phyloP scores from a whole-genome alignment of 2,888 invertebrate species.

The Tachina lurida region DNA sequence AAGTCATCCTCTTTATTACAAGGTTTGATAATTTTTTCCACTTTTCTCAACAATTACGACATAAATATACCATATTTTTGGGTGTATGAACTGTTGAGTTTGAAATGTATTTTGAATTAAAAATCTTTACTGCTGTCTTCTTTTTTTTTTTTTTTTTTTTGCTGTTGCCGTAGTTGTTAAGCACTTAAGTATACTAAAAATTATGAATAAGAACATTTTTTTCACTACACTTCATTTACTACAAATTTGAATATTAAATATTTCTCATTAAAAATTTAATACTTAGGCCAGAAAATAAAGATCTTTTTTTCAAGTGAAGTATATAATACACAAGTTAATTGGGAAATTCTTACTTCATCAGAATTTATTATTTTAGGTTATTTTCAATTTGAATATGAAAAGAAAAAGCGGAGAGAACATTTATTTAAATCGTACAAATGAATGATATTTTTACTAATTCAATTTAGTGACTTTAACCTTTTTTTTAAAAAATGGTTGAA shows the following conservation, averaged over 20 bases:
- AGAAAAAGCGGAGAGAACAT: too few relatives aligned
- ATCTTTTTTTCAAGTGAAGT: conserved; percentile 7
- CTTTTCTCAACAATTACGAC: conserved; percentile 50
- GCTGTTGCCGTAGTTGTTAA: conserved; percentile 30
- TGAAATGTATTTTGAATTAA: conserved; percentile 66
- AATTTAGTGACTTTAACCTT: too few relatives aligned
- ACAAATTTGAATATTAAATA: conserved; percentile 46
- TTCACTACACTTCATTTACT: conserved; percentile 48
- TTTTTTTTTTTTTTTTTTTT: too few relatives aligned
- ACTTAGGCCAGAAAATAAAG: conserved; percentile 6
- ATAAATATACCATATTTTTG: conserved; percentile 47
- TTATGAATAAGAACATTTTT: conserved; percentile 26
- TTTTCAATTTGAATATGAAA: too few relatives aligned
- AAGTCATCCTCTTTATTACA: conserved; percentile 13
- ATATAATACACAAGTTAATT: conserved; percentile 1
- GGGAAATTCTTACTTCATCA: too few relatives aligned
- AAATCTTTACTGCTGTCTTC: conserved; percentile 32
- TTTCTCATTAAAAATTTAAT: conserved; percentile 28
- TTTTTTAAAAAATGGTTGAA: too few relatives aligned
- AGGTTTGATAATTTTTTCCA: conserved; percentile 1
- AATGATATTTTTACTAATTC: too few relatives aligned
- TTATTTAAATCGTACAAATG: too few relatives aligned
- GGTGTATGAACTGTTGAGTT: conserved; percentile 27
- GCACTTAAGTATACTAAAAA: conserved; percentile 48
- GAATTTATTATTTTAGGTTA: too few relatives aligned